These are phyloP conservation scores for Actenoides hombroni DNA, from an alignment of 2,113 vertebrate genomes.

Conservation along the genomic window DNA sequence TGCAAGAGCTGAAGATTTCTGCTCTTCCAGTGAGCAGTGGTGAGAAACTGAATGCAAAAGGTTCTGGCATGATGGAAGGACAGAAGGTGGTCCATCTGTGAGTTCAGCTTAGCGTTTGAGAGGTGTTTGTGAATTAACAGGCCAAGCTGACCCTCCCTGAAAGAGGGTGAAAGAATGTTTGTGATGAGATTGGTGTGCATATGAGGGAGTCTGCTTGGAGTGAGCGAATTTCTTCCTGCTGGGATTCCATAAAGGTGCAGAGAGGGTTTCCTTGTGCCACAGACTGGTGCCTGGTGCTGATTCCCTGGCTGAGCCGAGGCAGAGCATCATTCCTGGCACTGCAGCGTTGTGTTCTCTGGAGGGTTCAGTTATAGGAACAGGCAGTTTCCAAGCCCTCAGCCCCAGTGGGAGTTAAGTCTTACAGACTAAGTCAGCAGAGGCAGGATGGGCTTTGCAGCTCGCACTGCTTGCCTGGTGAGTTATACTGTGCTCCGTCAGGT, in stretches of 20 bases:
- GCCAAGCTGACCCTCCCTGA: not conserved
- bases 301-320: not conserved
- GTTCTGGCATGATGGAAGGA: not conserved
- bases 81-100: not conserved
- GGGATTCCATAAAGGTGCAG: not conserved
- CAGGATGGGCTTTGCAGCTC: not conserved
- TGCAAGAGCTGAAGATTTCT: not conserved
- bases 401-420: not conserved
- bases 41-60: not conserved
- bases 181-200: not conserved
- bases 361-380: not conserved
- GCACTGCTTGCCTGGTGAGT: not conserved
- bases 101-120: not conserved
- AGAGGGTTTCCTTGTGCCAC: not conserved
- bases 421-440: not conserved
- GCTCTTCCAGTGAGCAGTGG: not conserved
- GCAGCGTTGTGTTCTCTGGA: not conserved
- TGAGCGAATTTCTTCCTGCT: not conserved
- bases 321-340: not conserved
- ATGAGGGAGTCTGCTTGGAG: not conserved
- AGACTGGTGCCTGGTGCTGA: rapidly evolving
- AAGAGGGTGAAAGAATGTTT: too few species aligned
- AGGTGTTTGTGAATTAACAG: not conserved
- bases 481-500: not conserved
- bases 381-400: not conserved